phyloP scores from a whole-genome alignment of 1,140 invertebrate genomes.

The Heliothis subflexa region DNA sequence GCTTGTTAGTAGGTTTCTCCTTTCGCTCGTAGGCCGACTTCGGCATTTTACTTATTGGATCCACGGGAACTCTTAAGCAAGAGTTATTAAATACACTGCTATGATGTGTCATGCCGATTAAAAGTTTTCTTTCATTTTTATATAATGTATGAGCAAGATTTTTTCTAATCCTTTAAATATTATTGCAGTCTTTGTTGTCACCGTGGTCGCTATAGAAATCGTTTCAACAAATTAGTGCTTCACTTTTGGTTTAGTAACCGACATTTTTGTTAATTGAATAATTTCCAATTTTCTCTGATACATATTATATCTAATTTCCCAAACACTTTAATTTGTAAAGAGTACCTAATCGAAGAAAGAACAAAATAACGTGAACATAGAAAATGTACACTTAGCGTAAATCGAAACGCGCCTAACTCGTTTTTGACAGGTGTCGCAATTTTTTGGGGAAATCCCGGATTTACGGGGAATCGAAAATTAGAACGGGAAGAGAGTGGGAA shows the following conservation, averaged over 20 bases:
- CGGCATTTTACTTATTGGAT: constrained; percentile 88
- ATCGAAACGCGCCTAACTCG: not conserved
- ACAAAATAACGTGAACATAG: not conserved
- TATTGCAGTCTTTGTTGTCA: constrained; percentile 34
- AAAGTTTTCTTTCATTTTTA: constrained; percentile 8
- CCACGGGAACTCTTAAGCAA: constrained; percentile 88
- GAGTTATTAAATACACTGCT: constrained; percentile 87
- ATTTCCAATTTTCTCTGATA: no score
- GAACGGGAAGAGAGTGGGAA: no score
- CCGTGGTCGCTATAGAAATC: constrained; percentile 47
- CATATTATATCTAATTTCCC: no score
- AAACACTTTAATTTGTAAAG: no score
- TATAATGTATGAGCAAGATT: not conserved
- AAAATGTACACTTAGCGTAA: not conserved
- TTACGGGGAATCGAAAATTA: no score
- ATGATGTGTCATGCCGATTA: constrained; percentile 74
- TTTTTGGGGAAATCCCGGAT: no score
- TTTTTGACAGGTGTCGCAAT: no score
- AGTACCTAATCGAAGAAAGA: not conserved
- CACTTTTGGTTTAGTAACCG: not conserved
- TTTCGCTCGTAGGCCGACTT: constrained; percentile 88
- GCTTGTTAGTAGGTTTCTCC: constrained; percentile 70
- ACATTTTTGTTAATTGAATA: no score
- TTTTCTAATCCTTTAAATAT: not conserved
- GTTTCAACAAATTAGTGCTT: no score